Percentiles rank a stretch among this genome's conserved stretches.
Evolutionary conservation across 2,797 vertebrate genomes (phyloP).

Genomic region (Gorsachius magnificus): DNA sequence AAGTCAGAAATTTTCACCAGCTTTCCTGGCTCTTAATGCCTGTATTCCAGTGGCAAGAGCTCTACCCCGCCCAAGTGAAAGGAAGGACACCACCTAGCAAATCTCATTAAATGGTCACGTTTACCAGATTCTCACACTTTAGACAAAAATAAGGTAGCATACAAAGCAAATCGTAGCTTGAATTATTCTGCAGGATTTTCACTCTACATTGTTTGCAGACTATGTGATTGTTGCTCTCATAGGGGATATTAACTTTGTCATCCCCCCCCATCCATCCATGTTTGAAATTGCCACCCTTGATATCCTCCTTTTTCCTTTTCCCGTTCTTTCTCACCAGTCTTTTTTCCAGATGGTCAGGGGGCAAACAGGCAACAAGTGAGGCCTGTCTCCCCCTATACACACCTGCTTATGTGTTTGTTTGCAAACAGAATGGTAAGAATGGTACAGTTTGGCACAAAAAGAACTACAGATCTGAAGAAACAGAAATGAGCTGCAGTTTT

Average conservation of each 20-base stretch:
- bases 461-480: slow-evolving; percentile 24
- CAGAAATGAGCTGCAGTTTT: slow-evolving; percentile 32
- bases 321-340: background rate
- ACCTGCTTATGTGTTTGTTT: background rate
- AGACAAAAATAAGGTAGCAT: background rate
- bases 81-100: background rate
- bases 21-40: background rate
- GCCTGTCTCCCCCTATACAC: background rate
- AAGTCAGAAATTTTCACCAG: background rate
- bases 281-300: background rate
- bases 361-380: background rate
- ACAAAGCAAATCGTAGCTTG: background rate
- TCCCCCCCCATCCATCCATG: background rate
- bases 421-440: background rate
- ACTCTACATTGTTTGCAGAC: background rate
- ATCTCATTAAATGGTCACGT: background rate
- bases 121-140: background rate
- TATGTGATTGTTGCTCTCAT: background rate
- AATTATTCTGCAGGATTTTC: background rate
- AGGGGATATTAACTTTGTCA: background rate
- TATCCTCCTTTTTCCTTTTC: background rate
- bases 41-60: background rate
- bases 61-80: background rate
- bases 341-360: background rate
- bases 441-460: background rate